These are phyloP conservation scores for Mormyrus proboscirostris DNA, from an alignment of 2,797 vertebrate genomes.

Conservation along the genomic window DNA sequence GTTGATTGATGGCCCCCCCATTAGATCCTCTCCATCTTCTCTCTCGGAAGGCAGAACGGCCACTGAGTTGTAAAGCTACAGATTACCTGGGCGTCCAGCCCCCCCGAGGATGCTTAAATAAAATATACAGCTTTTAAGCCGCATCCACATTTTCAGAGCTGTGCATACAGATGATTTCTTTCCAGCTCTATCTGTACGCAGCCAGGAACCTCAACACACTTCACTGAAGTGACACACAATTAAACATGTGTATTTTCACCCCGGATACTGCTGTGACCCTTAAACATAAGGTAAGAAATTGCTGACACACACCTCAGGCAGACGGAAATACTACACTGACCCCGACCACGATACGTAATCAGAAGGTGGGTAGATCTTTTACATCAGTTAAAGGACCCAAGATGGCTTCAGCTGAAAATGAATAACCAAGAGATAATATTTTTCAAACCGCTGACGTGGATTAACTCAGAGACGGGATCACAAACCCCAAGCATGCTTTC, in stretches of 20 bases:
- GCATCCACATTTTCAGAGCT: slow-evolving; percentile 67
- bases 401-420: not conserved
- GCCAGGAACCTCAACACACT: not conserved
- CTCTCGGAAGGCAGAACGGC: slow-evolving; percentile 74
- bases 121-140: slow-evolving; percentile 79
- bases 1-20: slow-evolving; percentile 89
- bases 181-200: slow-evolving; percentile 54
- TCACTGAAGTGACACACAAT: not conserved
- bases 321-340: not conserved
- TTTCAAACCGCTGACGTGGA: not conserved
- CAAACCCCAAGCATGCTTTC: not conserved
- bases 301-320: not conserved
- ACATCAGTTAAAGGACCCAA: not conserved
- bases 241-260: not conserved
- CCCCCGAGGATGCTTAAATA: slow-evolving; percentile 66
- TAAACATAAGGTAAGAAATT: not conserved
- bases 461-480: not conserved
- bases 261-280: not conserved
- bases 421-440: not conserved
- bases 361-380: not conserved
- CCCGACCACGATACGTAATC: not conserved
- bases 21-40: slow-evolving; percentile 70
- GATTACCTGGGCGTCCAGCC: slow-evolving; percentile 83
- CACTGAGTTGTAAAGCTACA: slow-evolving; percentile 95
- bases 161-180: slow-evolving; percentile 58